phyloP scores from a whole-genome alignment of 2,888 invertebrate species.

The Nephrotoma appendiculata region DNA sequence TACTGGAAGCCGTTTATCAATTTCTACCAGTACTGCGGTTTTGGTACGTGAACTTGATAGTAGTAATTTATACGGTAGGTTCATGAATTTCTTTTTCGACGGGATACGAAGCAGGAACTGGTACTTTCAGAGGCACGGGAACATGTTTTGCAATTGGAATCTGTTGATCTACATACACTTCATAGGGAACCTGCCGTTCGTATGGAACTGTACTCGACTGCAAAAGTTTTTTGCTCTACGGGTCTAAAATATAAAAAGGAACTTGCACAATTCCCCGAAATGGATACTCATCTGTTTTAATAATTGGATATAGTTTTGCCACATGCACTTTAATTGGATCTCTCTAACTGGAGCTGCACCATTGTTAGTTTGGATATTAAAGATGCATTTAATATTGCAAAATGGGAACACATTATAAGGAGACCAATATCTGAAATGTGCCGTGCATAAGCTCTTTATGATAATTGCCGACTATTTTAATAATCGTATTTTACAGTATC shows the following conservation, averaged over 20 bases:
- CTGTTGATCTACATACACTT: conserved; percentile 51
- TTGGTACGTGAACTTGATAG: background rate
- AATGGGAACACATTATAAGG: too few relatives aligned
- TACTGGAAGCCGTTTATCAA: conserved; percentile 15
- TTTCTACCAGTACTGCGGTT: conserved; percentile 30
- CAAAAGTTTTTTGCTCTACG: conserved; percentile 45
- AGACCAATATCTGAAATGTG: too few relatives aligned
- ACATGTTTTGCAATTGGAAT: conserved; percentile 43
- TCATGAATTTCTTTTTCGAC: conserved; percentile 39
- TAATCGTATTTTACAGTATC: too few relatives aligned
- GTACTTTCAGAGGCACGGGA: conserved; percentile 49
- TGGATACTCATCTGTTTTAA: conserved; percentile 37
- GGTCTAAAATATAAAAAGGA: conserved; percentile 38
- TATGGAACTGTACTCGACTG: conserved; percentile 26
- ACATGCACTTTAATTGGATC: conserved; percentile 38
- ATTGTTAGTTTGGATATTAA: too few relatives aligned
- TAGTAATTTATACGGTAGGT: background rate
- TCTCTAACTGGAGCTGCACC: too few relatives aligned
- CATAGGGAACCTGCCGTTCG: conserved; percentile 36
- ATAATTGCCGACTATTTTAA: too few relatives aligned
- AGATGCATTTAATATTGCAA: too few relatives aligned
- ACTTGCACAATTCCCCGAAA: conserved; percentile 45
- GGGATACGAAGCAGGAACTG: conserved; percentile 50
- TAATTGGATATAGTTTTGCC: conserved; percentile 32
- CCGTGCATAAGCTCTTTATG: too few relatives aligned